phyloP scores from a whole-genome alignment of 2,888 invertebrate genomes.

The Xestia sexstrigata region DNA sequence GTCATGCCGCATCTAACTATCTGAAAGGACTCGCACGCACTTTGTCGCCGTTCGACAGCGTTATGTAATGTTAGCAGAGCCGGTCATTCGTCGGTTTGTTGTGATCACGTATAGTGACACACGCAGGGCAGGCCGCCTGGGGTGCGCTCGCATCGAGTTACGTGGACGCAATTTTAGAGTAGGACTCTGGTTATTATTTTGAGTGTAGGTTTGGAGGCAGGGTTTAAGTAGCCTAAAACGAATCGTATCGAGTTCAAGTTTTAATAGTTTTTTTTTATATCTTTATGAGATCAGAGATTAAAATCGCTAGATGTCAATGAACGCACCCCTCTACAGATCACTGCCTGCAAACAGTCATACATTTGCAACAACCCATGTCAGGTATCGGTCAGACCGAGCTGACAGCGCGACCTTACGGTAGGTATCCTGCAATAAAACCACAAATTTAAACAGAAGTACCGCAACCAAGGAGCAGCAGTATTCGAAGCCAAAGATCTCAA shows the following conservation, averaged over 20 bases:
- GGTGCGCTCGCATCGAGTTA: conserved; percentile 60
- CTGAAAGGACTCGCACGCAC: conserved; percentile 87
- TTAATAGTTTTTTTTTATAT: conserved; percentile 45
- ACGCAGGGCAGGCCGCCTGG: conserved; percentile 31
- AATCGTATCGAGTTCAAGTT: conserved; percentile 47
- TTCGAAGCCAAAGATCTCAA: conserved; percentile 69
- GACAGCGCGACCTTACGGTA: conserved; percentile 49
- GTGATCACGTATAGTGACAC: conserved; percentile 42
- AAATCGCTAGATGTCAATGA: conserved; percentile 50
- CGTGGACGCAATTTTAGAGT: conserved; percentile 59
- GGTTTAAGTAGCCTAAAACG: conserved; percentile 56
- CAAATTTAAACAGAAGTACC: conserved; percentile 70
- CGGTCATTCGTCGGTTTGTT: conserved; percentile 35
- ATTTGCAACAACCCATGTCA: conserved; percentile 44
- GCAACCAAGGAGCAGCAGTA: conserved; percentile 77
- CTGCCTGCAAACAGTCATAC: conserved; percentile 55
- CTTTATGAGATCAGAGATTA: conserved; percentile 42
- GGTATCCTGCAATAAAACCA: conserved; percentile 73
- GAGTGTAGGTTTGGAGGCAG: conserved; percentile 54
- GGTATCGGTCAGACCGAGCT: conserved; percentile 55
- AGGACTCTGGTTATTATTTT: conserved; percentile 46
- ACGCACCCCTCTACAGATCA: conserved; percentile 63
- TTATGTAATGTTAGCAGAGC: conserved; percentile 60
- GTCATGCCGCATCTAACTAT: conserved; percentile 82
- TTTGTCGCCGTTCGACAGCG: conserved; percentile 78